These are phyloP conservation scores for Heteropelma amictum DNA, from an alignment of 2,888 invertebrate species.

Conservation along the genomic window DNA sequence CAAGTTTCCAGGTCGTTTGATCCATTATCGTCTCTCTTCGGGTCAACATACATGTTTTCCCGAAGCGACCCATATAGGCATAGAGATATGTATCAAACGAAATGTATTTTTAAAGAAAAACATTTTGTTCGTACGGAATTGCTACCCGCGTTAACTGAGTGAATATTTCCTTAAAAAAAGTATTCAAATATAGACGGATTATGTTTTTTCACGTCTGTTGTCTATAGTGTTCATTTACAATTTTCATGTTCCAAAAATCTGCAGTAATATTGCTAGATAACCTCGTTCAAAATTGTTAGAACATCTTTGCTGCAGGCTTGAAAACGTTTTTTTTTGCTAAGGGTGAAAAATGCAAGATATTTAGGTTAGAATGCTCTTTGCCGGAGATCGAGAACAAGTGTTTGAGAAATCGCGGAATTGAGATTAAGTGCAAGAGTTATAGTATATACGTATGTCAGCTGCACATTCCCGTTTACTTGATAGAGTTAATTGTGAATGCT, in stretches of 20 bases:
- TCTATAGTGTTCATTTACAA: too few species aligned
- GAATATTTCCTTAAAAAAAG: too few species aligned
- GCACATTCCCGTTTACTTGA: too few species aligned
- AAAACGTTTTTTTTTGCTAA: background rate
- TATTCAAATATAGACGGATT: too few species aligned
- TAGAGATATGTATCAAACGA: too few species aligned
- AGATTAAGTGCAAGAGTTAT: background rate
- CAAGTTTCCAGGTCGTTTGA: background rate
- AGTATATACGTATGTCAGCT: background rate
- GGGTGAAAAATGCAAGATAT: slow-evolving; percentile 28
- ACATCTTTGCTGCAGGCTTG: background rate
- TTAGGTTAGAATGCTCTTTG: slow-evolving; percentile 42
- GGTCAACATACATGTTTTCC: background rate
- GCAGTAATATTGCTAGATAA: background rate
- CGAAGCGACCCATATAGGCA: too few species aligned
- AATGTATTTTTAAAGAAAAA: too few species aligned
- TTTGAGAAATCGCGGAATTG: background rate
- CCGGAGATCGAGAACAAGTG: slow-evolving; percentile 54
- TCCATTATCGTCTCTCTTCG: background rate
- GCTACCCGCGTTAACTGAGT: too few species aligned
- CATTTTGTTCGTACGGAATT: too few species aligned
- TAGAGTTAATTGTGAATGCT: too few species aligned
- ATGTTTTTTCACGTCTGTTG: too few species aligned
- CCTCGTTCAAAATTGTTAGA: background rate
- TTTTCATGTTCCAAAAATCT: too few species aligned